Evolutionary conservation across 2,113 vertebrate species (phyloP), one percentile per base, ranked within the genome.

Genomic region (Pitta sordida): DNA sequence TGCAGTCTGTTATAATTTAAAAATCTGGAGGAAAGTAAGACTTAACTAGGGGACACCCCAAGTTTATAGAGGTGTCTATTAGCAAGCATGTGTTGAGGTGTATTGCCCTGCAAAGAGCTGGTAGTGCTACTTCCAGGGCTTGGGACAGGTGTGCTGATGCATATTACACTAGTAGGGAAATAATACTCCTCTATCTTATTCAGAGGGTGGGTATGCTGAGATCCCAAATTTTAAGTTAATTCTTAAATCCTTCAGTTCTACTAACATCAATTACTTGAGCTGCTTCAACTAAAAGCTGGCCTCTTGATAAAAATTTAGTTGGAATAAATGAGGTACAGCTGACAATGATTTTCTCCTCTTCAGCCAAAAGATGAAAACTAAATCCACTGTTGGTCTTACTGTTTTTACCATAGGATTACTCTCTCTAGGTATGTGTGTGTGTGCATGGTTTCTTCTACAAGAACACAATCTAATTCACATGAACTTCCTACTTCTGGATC

Each of bases 331-430:
- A 91, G 81, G 67, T 76, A 51, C 55, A 80, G 91, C 94, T 90
- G 36, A 59, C n/a, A 88, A 6, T 70, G 67, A 51, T 86, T 94
- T 65, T 83, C 17, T 82, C 37, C 9, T 80, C 29, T 64, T 65
- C 36, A 77, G 55, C 24, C 48, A 41, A 80, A 82, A 68, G 62
- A 83, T 55, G 36, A 67, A 85, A 74, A 34, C 9, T 15, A 88
- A 85, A 85, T 87, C 51, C 43, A 83, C 81, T 91, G 51, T 85
- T 11, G 39, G 86, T 94, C 92, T 90, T 93, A 84, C 89, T 69
- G 36, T 91, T 94, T 91, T 76, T 81, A 69, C 75, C 59, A 39
- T 71, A 85, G 70, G 70, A 75, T 86, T 83, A 41, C 7, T 80
- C 52, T 83, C 43, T 68, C 5, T 70, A 4, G 68, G 6, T 93